A percentile compares a stretch with the other conserved stretches of the same genome.
Conservation (phyloP, 1,140 invertebrate species). For the Chelonus insularis region DNA sequence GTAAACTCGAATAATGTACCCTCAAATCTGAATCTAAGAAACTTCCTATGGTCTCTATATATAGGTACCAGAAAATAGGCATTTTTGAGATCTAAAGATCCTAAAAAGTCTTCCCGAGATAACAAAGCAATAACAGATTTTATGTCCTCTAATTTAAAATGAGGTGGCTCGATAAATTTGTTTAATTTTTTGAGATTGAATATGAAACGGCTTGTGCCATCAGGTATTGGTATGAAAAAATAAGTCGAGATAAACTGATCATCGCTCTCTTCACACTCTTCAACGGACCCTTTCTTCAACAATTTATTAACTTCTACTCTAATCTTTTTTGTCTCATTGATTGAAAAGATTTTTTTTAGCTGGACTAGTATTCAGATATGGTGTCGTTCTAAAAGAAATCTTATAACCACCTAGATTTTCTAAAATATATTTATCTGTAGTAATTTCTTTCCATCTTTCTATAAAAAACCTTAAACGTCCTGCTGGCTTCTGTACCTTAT, state of each 20-base stretch:
- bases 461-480: conserved; percentile 20
- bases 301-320: conserved; percentile 25
- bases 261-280: conserved; percentile 18
- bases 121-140: conserved; percentile 12
- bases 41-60: conserved; percentile 27
- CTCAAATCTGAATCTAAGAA: conserved; percentile 31
- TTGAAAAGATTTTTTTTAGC: conserved; percentile 27
- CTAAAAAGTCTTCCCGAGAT: conserved; percentile 16
- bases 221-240: conserved; percentile 36
- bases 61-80: conserved; percentile 33
- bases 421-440: conserved; percentile 19
- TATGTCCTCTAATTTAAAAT: conserved; percentile 32
- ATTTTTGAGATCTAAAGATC: conserved; percentile 26
- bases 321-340: conserved; percentile 20
- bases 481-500: conserved; percentile 22
- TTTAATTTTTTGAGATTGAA: conserved; percentile 32
- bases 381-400: conserved; percentile 20
- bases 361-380: conserved; percentile 2
- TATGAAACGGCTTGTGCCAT: conserved; percentile 42
- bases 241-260: conserved; percentile 42
- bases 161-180: conserved; percentile 24
- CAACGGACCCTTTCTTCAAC: conserved; percentile 26
- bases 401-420: conserved; percentile 24
- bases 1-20: conserved; percentile 28
- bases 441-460: conserved; percentile 23